These are phyloP conservation scores for Parnassius smintheus DNA, from an alignment of 2,888 invertebrate genomes.

Conservation along the genomic window DNA sequence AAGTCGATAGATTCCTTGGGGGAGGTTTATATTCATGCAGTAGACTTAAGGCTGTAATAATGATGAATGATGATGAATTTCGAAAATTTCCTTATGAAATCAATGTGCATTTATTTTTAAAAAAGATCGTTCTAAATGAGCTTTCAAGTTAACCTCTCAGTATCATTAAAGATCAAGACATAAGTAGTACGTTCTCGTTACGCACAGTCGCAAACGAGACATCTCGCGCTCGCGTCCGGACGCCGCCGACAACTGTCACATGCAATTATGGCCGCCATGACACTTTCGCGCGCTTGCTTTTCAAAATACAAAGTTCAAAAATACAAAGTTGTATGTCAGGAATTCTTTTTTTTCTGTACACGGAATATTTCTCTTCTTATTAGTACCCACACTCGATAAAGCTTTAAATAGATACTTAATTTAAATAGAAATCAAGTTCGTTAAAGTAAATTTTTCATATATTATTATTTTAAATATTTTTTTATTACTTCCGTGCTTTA, in stretches of 20 bases:
- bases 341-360: slow-evolving; percentile 38
- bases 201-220: slow-evolving; percentile 64
- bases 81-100: too few relatives aligned
- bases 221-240: slow-evolving; percentile 49
- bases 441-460: too few relatives aligned
- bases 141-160: neutral
- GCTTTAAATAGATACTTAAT: too few relatives aligned
- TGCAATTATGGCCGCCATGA: slow-evolving; percentile 74
- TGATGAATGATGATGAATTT: too few relatives aligned
- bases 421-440: too few relatives aligned
- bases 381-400: neutral
- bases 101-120: too few relatives aligned
- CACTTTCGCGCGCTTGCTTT: slow-evolving; percentile 71
- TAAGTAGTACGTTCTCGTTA: slow-evolving; percentile 63
- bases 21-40: too few relatives aligned
- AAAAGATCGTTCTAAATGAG: neutral
- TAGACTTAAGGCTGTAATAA: too few relatives aligned
- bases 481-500: too few relatives aligned
- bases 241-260: slow-evolving; percentile 69
- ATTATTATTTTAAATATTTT: too few relatives aligned
- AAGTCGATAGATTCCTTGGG: too few relatives aligned
- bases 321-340: slow-evolving; percentile 38
- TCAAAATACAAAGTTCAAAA: slow-evolving; percentile 59
- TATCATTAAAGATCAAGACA: slow-evolving; percentile 53
- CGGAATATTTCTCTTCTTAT: slow-evolving; percentile 24